These are phyloP conservation scores for Amblyteles armatorius DNA, from an alignment of 2,888 invertebrate species.

Conservation along the genomic window DNA sequence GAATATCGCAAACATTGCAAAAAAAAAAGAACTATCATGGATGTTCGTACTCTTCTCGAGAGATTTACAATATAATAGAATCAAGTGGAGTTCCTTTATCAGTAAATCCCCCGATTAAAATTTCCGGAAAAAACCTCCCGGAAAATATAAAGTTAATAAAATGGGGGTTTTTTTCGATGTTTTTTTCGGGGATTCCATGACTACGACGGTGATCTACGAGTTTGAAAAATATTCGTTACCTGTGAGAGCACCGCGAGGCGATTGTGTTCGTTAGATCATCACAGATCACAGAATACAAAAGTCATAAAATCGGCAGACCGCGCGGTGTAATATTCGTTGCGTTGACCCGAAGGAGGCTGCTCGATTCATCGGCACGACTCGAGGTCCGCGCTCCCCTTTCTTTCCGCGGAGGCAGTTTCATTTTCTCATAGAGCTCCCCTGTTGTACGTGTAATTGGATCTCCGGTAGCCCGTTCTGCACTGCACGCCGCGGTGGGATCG, in stretches of 20 bases:
- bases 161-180: no score
- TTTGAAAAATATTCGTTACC: neutral
- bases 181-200: neutral
- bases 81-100: neutral
- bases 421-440: slow-evolving; percentile 15
- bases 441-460: slow-evolving; percentile 40
- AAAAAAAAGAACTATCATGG: neutral
- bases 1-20: neutral
- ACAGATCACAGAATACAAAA: neutral
- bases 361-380: slow-evolving; percentile 10
- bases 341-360: neutral
- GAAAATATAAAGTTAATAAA: no score
- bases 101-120: neutral
- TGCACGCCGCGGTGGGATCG: slow-evolving; percentile 8
- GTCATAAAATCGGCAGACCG: neutral
- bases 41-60: neutral
- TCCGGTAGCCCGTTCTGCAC: slow-evolving; percentile 18
- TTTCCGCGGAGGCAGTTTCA: neutral
- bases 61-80: slow-evolving; percentile 25
- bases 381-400: neutral
- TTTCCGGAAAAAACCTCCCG: no score
- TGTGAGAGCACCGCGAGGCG: neutral
- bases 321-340: neutral
- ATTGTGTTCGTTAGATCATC: neutral
- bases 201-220: neutral